Evolutionary conservation across 2,888 invertebrate genomes (phyloP), one percentile per base, ranked within the genome.

Genomic region (Scrobipalpa atriplicella): DNA sequence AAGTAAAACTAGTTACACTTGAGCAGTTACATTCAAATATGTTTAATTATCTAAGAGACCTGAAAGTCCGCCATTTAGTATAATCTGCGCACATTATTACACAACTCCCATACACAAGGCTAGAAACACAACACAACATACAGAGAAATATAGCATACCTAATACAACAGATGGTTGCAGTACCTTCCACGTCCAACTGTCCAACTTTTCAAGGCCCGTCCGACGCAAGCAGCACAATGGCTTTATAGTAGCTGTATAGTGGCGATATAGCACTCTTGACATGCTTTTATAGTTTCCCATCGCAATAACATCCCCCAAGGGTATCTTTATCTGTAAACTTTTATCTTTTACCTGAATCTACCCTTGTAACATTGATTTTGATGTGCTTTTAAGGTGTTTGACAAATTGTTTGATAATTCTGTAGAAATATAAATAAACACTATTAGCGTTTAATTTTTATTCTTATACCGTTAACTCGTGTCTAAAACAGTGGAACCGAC

Each of bases 291-390:
- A 68, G 68, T 72, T 69, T 71, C 67, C 72, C 66, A 69, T 68
- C 16, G 18, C 70, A 75, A 77, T 78, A 77, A 78, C 75, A 77
- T 75, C 71, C 64, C 73, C 68, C 72, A 75, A 75, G 71, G 72
- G 74, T 74, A 77, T 75, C 80, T 84, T 84, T 84, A 85, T 84
- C 75, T 75, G 67, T 72, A 70, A 84, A 84, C 71, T 85, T n/a
- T 85, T 79, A 80, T 80, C 77, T 68, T 72, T 43, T 43, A 29
- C 29, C 71, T 72, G 72, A 82, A 80, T 79, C 80, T 79, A 47
- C 79, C 69, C 68, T 75, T 10, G 58, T 36, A 5, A n/a, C n/a
- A 58, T 58, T 58, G 58, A 58, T 58, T 36, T 36, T 58, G 58
- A 58, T 47, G 11, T 47, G 11, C n/a, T n/a, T 47, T 47, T 13